Base-by-base conservation (phyloP, 2,888 invertebrate genomes). In the Leucoptera coffeella region DNA sequence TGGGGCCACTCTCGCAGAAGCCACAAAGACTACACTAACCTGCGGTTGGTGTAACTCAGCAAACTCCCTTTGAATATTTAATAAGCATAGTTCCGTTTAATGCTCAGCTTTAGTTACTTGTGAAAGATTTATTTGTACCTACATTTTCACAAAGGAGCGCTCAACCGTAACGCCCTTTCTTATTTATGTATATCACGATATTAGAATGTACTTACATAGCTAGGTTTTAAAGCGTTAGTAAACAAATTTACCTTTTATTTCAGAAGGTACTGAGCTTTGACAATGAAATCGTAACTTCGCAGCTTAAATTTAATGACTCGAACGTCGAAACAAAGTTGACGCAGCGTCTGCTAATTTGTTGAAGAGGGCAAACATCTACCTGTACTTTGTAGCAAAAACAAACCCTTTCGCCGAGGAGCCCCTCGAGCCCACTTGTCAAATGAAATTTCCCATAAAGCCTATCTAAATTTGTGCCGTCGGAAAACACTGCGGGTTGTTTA, bases 391-490 rank as follows among this genome's bases (percentile, higher is more conserved):
- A 26, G 10, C n/a, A 25, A 7, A 12, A n/a, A 8, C 13, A 26
- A 27, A 23, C 19, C 14, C 24, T 24, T 20, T 14, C 12, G 54
- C 42, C 43, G 50, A 55, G 50, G 55, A 50, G 38, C 50, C 43
- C 45, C 41, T 47, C 42, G 47, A 49, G 46, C 57, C 52, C 51
- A 48, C 58, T 65, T 60, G 51, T 48, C 52, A 67, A 69, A 67
- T 69, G 64, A 62, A 61, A 67, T 69, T 65, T 64, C 50, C 53
- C 49, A 62, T 61, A 62, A 62, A 65, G 62, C 64, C 65, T 65
- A 59, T 64, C 67, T 67, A 67, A 67, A 69, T 69, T 67, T 64
- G 64, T 54, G 49, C 50, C 55, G 50, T 56, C 52, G 53, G 54
- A 61, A 64, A 62, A 65, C 59, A 64, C 51, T 54, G 56, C 46